Evolutionary conservation across 2,888 invertebrate species (phyloP).

Genomic region (Cerastis rubricosa): DNA sequence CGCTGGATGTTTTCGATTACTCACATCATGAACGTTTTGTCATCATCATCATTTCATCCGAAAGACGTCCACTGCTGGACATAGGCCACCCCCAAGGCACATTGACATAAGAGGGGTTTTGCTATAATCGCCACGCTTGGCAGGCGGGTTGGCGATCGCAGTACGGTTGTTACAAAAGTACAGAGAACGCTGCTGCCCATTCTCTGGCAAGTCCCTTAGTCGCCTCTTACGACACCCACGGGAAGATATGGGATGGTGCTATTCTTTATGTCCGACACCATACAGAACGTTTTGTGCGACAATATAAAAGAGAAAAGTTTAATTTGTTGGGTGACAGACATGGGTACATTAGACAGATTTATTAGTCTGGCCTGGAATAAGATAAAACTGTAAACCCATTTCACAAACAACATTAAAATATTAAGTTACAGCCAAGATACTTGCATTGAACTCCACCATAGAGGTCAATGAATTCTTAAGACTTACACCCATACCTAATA

Average conservation of each 20-base stretch:
- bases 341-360: conserved; percentile 28
- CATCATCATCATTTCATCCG: too few species aligned
- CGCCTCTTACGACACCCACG: too few species aligned
- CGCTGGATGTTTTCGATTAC: neutral
- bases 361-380: conserved; percentile 25
- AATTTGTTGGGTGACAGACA: conserved; percentile 22
- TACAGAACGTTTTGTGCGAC: neutral
- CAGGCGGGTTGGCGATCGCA: too few species aligned
- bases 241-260: too few species aligned
- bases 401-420: conserved; percentile 43
- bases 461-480: conserved; percentile 53
- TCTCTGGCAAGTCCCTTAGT: too few species aligned
- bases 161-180: too few species aligned
- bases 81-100: too few species aligned
- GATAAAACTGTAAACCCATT: conserved; percentile 34
- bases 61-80: too few species aligned
- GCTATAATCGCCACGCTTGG: too few species aligned
- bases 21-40: neutral
- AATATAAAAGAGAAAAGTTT: conserved; percentile 9
- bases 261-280: too few species aligned
- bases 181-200: too few species aligned
- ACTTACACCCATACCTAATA: conserved; percentile 42
- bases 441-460: conserved; percentile 36
- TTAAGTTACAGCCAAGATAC: conserved; percentile 45
- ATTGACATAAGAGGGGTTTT: too few species aligned